Base-by-base conservation (phyloP, 2,113 vertebrate genomes). In the Malurus elegans region DNA sequence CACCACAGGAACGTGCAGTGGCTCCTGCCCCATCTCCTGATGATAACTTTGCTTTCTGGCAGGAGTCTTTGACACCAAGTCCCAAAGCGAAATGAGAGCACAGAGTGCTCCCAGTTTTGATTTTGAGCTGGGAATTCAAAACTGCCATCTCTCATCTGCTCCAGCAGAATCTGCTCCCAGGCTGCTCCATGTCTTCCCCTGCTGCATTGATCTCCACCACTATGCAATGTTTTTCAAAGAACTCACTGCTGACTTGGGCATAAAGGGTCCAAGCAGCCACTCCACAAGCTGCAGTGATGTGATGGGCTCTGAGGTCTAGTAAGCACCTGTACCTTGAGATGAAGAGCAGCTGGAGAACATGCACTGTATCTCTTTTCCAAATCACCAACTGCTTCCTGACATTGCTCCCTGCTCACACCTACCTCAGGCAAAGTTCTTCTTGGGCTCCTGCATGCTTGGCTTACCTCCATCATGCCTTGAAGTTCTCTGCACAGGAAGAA, bases 1-100 rank as follows among this genome's bases (percentile, higher is more conserved):
- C 44, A 50, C 42, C 57, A 14, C 1, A 4, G 53, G 45, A 45
- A 42, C 6, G 10, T 2, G 4, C 64, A 40, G 11, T 2, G 1
- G 21, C 44, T 79, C 40, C 72, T 67, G 24, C 24, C 48, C 69
- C 29, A 38, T 51, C 57, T 78, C 58, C 50, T 45, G 26, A 36
- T 79, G 36, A 47, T 51, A 24, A 17, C 48, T 74, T 60, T 54
- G 53, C 29, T n/a, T 42, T 67, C 72, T 76, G 51, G 19, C 34
- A 83, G 31, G 20, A 75, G 38, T 19, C 48, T 62, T 4, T 1
- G 23, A 61, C n/a, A 53, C 29, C 2, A 4, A 79, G 32, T 31
- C 45, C 11, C 73, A 31, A 86, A 44, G 29, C 8, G 47, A 83
- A n/a, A 66, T 16, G 40, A 44, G 32, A 26, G 26, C 62, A 31